phyloP scores from a whole-genome alignment of 2,797 vertebrate species.

The Gambusia yucatana region DNA sequence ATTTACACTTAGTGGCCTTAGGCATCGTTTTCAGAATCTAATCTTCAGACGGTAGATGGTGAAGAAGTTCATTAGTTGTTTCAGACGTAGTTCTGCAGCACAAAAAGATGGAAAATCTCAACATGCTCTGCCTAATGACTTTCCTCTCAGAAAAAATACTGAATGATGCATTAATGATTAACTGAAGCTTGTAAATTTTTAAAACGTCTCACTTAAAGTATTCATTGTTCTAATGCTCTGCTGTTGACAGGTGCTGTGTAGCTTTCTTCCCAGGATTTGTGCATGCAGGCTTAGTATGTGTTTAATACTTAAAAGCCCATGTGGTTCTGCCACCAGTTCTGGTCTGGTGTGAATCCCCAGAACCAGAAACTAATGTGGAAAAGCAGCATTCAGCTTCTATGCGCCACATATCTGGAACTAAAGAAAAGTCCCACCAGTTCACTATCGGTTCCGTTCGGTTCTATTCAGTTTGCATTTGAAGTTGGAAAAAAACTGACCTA shows the following conservation, averaged over 20 bases:
- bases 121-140: background rate
- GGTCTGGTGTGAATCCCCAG: too few species aligned
- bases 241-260: background rate
- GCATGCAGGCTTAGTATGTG: background rate
- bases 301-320: background rate
- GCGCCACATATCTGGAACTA: too few species aligned
- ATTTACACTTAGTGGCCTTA: background rate
- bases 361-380: background rate
- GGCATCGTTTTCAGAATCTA: background rate
- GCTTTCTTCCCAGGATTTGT: background rate
- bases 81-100: background rate
- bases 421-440: too few species aligned
- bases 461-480: too few species aligned
- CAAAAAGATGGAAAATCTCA: background rate
- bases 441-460: too few species aligned
- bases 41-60: background rate
- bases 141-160: background rate
- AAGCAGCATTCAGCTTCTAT: too few species aligned
- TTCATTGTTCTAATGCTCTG: slow-evolving; percentile 5
- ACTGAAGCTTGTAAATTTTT: background rate
- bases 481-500: too few species aligned
- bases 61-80: background rate
- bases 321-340: background rate
- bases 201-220: background rate
- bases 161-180: background rate